These are phyloP conservation scores for Paragorgia papillata DNA, from an alignment of 92 coral and sea anemone genomes.

Conservation along the genomic window DNA sequence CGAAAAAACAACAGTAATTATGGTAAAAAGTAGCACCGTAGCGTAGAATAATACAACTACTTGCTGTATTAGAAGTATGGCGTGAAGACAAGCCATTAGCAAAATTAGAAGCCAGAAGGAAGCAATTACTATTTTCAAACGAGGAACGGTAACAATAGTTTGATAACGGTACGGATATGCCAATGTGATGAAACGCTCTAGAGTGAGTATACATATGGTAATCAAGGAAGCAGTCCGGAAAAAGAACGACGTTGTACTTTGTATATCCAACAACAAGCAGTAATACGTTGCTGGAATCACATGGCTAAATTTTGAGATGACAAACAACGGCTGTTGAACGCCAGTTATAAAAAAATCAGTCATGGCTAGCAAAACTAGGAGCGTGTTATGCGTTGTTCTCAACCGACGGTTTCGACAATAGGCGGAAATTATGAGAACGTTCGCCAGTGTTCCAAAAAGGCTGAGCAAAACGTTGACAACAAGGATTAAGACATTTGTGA, in stretches of 20 bases:
- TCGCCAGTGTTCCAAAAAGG: background rate
- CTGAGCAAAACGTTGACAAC: background rate
- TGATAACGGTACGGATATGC: constrained; percentile 18
- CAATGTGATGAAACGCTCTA: background rate
- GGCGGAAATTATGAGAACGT: background rate
- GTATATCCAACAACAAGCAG: background rate
- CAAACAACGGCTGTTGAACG: background rate
- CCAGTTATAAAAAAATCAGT: background rate
- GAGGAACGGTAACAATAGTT: background rate
- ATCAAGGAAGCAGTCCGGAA: background rate
- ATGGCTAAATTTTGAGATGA: too few species aligned
- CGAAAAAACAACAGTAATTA: background rate
- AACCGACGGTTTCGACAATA: background rate
- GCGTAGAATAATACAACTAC: background rate
- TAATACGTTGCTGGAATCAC: background rate
- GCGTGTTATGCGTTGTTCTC: background rate
- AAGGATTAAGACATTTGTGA: background rate
- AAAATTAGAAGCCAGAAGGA: background rate
- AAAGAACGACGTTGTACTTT: background rate
- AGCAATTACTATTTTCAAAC: background rate
- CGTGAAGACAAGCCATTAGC: too few species aligned
- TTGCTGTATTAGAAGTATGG: too few species aligned
- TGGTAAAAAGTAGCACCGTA: background rate
- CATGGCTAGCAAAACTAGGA: background rate
- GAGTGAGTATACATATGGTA: background rate